A percentile compares a stretch with the other conserved stretches of the same genome.
Evolutionary conservation across 2,113 vertebrate species (phyloP).

Genomic region (Epinephelus fuscoguttatus): DNA sequence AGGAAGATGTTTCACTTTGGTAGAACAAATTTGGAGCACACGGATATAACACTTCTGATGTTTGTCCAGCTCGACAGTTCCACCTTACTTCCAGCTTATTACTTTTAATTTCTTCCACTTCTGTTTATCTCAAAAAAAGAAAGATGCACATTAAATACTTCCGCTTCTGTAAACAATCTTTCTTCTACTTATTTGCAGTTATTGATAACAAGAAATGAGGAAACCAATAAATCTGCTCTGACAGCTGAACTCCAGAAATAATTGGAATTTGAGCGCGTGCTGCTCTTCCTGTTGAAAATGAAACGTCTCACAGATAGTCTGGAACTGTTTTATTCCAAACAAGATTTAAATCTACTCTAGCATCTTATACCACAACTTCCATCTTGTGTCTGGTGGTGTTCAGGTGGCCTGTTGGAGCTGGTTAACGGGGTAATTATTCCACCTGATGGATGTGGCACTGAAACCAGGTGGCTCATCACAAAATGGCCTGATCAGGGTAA

Average conservation of each 20-base stretch:
- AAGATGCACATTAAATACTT: conserved; percentile 11
- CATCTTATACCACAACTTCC: conserved; percentile 36
- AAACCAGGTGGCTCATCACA: conserved; percentile 79
- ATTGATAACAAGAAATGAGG: conserved; percentile 36
- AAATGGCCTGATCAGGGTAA: conserved; percentile 51
- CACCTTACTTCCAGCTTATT: conserved; percentile 13
- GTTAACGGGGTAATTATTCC: conserved; percentile 76
- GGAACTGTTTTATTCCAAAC: conserved; percentile 47
- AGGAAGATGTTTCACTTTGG: conserved; percentile 8
- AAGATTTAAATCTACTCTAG: conserved; percentile 53
- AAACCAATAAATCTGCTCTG: conserved; percentile 50
- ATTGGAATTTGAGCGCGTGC: conserved; percentile 50
- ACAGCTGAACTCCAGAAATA: conserved; percentile 54
- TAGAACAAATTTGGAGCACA: not conserved
- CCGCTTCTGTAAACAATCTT: conserved; percentile 6
- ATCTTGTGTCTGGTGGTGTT: conserved; percentile 59
- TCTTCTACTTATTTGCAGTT: conserved; percentile 22
- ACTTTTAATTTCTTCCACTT: conserved; percentile 11
- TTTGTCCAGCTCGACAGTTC: not conserved
- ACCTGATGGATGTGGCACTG: conserved; percentile 60
- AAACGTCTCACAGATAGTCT: conserved; percentile 41
- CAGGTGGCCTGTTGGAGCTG: conserved; percentile 74
- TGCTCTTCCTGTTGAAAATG: conserved; percentile 35
- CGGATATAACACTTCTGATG: not conserved
- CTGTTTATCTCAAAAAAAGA: conserved; percentile 21